A percentile compares a stretch with the other conserved stretches of the same genome.
Conservation (phyloP, 2,113 vertebrate species). For the Meles meles region DNA sequence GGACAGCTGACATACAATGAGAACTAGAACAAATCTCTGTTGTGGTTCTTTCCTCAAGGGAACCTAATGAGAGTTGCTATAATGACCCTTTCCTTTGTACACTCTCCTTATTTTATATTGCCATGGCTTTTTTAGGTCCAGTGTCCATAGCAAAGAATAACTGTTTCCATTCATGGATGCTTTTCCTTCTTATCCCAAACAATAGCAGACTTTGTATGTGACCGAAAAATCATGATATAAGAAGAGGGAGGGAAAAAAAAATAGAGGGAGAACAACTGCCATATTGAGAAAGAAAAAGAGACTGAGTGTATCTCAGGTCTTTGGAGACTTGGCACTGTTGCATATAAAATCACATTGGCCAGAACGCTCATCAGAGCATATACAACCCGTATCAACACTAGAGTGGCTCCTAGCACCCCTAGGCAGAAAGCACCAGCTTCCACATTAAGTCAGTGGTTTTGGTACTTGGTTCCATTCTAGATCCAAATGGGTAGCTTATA, state of each 20-base stretch:
- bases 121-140: not conserved
- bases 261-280: not conserved
- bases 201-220: not conserved
- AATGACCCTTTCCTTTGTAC: not conserved
- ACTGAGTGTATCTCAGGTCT: not conserved
- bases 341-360: not conserved
- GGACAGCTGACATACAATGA: not conserved
- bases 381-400: not conserved
- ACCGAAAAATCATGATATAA: not conserved
- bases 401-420: not conserved
- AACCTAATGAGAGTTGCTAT: not conserved
- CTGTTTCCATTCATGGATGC: not conserved
- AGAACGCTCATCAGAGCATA: not conserved
- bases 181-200: not conserved
- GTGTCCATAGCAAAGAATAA: not conserved
- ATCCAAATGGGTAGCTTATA: not conserved
- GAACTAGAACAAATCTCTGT: not conserved
- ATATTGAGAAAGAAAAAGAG: not conserved
- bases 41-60: not conserved
- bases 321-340: not conserved
- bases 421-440: not conserved
- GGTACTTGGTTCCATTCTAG: not conserved
- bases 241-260: not conserved
- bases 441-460: not conserved
- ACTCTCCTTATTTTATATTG: not conserved